Evolutionary conservation across 2,888 invertebrate species (phyloP).

Genomic region (Mycalesis mineus): DNA sequence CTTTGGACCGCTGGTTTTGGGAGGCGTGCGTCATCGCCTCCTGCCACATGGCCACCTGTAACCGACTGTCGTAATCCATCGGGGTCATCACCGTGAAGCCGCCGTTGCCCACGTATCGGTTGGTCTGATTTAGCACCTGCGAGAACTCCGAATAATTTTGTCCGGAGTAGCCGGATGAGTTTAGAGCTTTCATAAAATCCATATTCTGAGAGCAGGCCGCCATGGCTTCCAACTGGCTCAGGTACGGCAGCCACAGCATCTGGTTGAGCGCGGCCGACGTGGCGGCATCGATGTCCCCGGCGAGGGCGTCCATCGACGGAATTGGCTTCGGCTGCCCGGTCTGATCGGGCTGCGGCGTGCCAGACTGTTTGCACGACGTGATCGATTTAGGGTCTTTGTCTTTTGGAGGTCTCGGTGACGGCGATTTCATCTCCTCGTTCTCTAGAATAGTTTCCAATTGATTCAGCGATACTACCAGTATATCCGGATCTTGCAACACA

Average conservation of each 20-base stretch:
- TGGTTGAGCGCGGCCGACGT: slow-evolving; percentile 84
- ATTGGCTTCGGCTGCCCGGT: slow-evolving; percentile 50
- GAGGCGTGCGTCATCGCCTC: slow-evolving; percentile 79
- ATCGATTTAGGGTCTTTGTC: slow-evolving; percentile 42
- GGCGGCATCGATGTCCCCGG: slow-evolving; percentile 83
- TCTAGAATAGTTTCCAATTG: slow-evolving; percentile 83
- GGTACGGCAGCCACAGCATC: slow-evolving; percentile 86
- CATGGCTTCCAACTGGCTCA: slow-evolving; percentile 80
- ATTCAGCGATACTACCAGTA: slow-evolving; percentile 85
- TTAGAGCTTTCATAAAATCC: slow-evolving; percentile 79
- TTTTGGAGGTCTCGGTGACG: slow-evolving; percentile 31
- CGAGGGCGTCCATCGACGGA: slow-evolving; percentile 66
- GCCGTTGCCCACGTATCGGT: slow-evolving; percentile 62
- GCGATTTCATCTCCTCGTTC: slow-evolving; percentile 58
- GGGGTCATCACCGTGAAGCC: slow-evolving; percentile 64
- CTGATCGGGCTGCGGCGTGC: slow-evolving; percentile 37
- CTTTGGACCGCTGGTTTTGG: slow-evolving; percentile 53
- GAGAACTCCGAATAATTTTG: slow-evolving; percentile 70
- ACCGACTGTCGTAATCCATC: slow-evolving; percentile 74
- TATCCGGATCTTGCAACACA: slow-evolving; percentile 86
- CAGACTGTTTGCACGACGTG: slow-evolving; percentile 40
- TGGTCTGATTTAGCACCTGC: slow-evolving; percentile 67
- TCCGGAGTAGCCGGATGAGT: slow-evolving; percentile 68
- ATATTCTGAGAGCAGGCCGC: slow-evolving; percentile 77
- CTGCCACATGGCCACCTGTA: slow-evolving; percentile 83